phyloP scores from a whole-genome alignment of 2,113 vertebrate genomes.

The Myotis yumanensis region DNA sequence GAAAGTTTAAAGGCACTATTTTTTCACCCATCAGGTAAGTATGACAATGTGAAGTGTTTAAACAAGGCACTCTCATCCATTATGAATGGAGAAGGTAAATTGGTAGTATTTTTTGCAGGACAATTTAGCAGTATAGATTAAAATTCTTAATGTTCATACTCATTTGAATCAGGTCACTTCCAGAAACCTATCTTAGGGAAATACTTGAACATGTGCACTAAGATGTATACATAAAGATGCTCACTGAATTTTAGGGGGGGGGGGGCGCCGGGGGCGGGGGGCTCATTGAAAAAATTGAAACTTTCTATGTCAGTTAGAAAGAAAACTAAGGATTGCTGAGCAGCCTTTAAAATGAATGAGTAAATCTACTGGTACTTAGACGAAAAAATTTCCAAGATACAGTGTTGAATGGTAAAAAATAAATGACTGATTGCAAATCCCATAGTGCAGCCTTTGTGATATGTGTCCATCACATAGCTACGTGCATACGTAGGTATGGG shows the following conservation, averaged over 20 bases:
- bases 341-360: neutral
- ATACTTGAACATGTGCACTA: neutral
- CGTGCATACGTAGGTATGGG: rapidly evolving
- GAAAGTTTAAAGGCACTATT: neutral
- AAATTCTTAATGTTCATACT: neutral
- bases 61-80: neutral
- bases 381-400: neutral
- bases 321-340: neutral
- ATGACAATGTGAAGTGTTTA: neutral
- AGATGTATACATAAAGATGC: neutral
- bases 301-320: neutral
- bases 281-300: neutral
- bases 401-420: neutral
- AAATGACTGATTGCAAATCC: neutral
- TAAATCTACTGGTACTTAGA: neutral
- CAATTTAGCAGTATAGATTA: neutral
- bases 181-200: conserved; percentile 11
- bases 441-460: neutral
- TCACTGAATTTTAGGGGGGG: neutral
- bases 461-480: neutral
- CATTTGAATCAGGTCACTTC: neutral
- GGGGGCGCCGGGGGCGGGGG: too few species aligned
- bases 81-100: neutral
- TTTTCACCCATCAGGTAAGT: neutral
- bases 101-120: neutral